These are phyloP conservation scores for Catamblyrhynchus diadema DNA, from an alignment of 2,797 vertebrate species.

Conservation along the genomic window DNA sequence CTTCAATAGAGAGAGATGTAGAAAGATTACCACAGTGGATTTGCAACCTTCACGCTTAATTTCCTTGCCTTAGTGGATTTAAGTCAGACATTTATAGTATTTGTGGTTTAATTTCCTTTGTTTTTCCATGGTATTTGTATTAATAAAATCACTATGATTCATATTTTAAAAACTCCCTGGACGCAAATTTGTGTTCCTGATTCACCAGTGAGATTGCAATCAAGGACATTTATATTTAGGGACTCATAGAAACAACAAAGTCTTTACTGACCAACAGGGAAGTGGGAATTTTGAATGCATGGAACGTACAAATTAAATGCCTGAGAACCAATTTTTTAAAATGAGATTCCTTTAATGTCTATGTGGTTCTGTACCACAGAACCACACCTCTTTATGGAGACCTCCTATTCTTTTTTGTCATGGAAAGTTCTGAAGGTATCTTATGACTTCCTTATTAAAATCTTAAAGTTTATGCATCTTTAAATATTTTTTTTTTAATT, in stretches of 20 bases:
- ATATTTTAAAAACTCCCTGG: constrained; percentile 36
- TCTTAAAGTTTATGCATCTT: neutral
- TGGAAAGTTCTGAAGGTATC: neutral
- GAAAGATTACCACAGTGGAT: constrained; percentile 13
- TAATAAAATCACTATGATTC: constrained; percentile 56
- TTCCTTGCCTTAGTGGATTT: constrained; percentile 29
- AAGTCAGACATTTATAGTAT: constrained; percentile 42
- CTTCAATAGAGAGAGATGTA: neutral
- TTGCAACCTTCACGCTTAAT: constrained; percentile 15
- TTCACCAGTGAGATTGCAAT: constrained; percentile 24
- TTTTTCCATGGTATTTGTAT: constrained; percentile 47
- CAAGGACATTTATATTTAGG: constrained; percentile 29
- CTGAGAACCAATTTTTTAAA: neutral
- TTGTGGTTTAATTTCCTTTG: constrained; percentile 60
- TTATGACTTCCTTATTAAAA: neutral
- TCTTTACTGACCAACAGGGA: constrained; percentile 4
- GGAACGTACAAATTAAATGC: neutral
- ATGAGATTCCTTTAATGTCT: constrained; percentile 5
- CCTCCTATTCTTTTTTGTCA: neutral
- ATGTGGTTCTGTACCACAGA: neutral
- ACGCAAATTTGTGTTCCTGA: neutral
- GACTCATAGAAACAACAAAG: constrained; percentile 4
- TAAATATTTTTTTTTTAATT: neutral
- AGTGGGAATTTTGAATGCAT: neutral
- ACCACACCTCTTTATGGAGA: neutral